Evolutionary conservation across 2,888 invertebrate genomes (phyloP).

Genomic region (Amorpha juglandis): DNA sequence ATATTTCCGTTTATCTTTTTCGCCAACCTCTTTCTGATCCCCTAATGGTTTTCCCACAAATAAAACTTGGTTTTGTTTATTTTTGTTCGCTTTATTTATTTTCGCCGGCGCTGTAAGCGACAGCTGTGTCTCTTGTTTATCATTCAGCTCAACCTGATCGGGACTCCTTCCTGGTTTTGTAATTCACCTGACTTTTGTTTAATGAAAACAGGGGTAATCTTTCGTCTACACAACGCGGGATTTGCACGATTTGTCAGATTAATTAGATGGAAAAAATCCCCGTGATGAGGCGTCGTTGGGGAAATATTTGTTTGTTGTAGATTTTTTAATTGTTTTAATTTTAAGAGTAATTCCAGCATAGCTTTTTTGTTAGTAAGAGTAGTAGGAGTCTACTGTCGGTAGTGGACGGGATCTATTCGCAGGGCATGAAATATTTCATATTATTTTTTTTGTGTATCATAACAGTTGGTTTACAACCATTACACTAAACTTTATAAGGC

Average conservation of each 20-base stretch:
- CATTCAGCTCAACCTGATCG: conserved; percentile 66
- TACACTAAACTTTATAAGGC: no score
- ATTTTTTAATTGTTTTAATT: no score
- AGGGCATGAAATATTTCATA: no score
- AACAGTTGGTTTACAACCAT: no score
- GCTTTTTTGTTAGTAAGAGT: no score
- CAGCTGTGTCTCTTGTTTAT: conserved; percentile 72
- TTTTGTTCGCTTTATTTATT: conserved; percentile 71
- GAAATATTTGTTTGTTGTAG: neutral
- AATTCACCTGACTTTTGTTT: conserved; percentile 58
- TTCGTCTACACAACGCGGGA: neutral
- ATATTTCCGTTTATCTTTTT: conserved; percentile 64
- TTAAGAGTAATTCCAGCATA: no score
- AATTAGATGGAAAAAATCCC: conserved; percentile 19
- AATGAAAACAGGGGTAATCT: conserved; percentile 22
- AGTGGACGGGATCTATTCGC: no score
- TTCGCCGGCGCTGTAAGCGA: conserved; percentile 64
- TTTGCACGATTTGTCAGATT: conserved; percentile 16
- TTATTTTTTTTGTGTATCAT: no score
- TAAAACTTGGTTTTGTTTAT: conserved; percentile 73
- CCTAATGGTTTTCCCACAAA: conserved; percentile 75
- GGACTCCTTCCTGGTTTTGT: conserved; percentile 48
- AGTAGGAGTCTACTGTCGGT: no score
- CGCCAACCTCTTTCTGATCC: conserved; percentile 63
- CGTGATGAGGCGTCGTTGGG: neutral